Conservation (phyloP, 2,888 invertebrate genomes). For the Plebejus argus region DNA sequence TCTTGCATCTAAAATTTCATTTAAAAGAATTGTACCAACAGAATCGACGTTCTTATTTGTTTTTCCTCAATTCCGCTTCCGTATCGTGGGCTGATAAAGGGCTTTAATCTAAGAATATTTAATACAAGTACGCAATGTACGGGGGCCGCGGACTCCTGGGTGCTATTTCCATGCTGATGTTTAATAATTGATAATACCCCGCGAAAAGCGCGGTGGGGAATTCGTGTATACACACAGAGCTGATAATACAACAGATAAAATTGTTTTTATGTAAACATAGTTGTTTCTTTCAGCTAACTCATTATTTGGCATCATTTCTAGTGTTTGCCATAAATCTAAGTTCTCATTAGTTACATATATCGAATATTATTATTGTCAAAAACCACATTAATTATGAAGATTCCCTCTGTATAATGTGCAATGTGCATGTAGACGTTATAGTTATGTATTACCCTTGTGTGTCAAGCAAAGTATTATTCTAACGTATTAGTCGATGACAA, state of each 20-base stretch:
- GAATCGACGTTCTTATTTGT: conserved; percentile 17
- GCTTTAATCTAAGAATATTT: conserved; percentile 75
- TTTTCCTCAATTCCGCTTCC: conserved; percentile 30
- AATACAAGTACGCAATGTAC: conserved; percentile 72
- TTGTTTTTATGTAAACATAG: no score
- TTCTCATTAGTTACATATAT: no score
- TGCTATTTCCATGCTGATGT: conserved; percentile 80
- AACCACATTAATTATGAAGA: no score
- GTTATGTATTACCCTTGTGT: no score
- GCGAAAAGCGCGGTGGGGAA: conserved; percentile 74
- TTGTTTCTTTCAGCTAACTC: no score
- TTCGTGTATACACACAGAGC: conserved; percentile 50
- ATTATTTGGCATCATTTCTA: no score
- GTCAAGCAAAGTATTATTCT: no score
- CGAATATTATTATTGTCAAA: no score
- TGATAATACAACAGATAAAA: conserved; percentile 47
- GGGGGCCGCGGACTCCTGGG: conserved; percentile 71
- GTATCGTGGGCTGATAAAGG: conserved; percentile 42
- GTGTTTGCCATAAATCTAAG: no score
- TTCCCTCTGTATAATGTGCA: no score
- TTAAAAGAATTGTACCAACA: neutral
- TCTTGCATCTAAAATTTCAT: neutral
- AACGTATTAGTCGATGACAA: no score
- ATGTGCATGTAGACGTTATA: no score
- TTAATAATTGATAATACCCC: conserved; percentile 81